Evolutionary conservation across 2,113 vertebrate genomes (phyloP).

Genomic region (Cynocephalus volans): DNA sequence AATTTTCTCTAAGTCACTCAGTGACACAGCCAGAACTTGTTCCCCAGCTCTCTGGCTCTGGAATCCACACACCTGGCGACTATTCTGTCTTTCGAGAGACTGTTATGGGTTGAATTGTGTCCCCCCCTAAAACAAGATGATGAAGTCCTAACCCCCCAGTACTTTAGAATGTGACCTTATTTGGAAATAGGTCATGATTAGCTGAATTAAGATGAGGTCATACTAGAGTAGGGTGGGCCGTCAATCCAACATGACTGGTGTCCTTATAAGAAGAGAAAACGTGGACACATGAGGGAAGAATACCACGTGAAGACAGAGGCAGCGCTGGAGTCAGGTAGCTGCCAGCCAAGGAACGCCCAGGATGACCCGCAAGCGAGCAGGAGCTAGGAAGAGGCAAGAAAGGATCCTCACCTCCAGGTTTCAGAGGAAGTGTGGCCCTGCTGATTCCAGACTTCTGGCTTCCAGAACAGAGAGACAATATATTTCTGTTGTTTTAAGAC

Average conservation of each 20-base stretch:
- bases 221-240: neutral
- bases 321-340: neutral
- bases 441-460: neutral
- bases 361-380: neutral
- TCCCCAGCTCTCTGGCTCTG: neutral
- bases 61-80: neutral
- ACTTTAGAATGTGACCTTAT: neutral
- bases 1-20: neutral
- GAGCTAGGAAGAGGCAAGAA: neutral
- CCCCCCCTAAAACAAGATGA: neutral
- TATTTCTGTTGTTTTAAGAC: neutral
- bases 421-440: neutral
- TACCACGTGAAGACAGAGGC: neutral
- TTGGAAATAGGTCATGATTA: neutral
- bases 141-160: neutral
- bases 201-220: neutral
- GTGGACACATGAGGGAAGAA: neutral
- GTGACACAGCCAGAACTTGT: neutral
- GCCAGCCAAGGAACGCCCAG: neutral
- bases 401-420: neutral
- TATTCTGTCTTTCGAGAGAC: neutral
- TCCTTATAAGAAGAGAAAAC: neutral
- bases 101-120: neutral
- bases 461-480: neutral
- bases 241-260: neutral